Evolutionary conservation across 2,888 invertebrate genomes (phyloP).

Genomic region (Euzophera pinguis): DNA sequence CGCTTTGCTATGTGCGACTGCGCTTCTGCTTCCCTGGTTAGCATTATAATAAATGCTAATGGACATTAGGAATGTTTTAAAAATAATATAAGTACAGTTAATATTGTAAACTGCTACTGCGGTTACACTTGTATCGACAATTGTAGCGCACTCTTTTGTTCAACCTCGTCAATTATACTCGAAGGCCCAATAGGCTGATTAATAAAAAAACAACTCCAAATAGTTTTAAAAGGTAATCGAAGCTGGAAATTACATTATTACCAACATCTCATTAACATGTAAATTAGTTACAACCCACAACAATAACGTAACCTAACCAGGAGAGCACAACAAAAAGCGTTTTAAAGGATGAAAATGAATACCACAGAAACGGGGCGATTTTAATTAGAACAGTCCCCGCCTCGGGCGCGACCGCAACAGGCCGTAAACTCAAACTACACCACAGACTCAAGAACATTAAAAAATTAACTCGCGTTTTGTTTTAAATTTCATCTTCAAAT

Average conservation of each 20-base stretch:
- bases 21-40: slow-evolving; percentile 60
- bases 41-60: slow-evolving; percentile 70
- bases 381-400: slow-evolving; percentile 71
- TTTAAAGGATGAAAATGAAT: slow-evolving; percentile 73
- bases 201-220: slow-evolving; percentile 10
- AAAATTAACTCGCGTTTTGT: slow-evolving; percentile 42
- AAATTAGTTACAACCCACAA: slow-evolving; percentile 72
- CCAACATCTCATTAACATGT: slow-evolving; percentile 71
- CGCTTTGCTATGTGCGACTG: slow-evolving; percentile 39
- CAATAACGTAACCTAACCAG: slow-evolving; percentile 66
- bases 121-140: not conserved
- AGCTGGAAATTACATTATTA: slow-evolving; percentile 41
- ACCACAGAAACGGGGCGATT: slow-evolving; percentile 71
- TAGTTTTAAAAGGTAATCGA: slow-evolving; percentile 26
- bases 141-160: not conserved
- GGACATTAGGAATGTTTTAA: slow-evolving; percentile 54
- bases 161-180: not conserved
- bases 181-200: slow-evolving; percentile 4
- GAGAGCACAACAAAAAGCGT: slow-evolving; percentile 65
- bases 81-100: slow-evolving; percentile 31
- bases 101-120: slow-evolving; percentile 28
- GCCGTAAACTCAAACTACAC: slow-evolving; percentile 26
- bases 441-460: slow-evolving; percentile 31
- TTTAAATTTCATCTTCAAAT: slow-evolving; percentile 28
- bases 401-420: slow-evolving; percentile 61